Conservation (phyloP, 2,113 vertebrate genomes). For the Takifugu bimaculatus region DNA sequence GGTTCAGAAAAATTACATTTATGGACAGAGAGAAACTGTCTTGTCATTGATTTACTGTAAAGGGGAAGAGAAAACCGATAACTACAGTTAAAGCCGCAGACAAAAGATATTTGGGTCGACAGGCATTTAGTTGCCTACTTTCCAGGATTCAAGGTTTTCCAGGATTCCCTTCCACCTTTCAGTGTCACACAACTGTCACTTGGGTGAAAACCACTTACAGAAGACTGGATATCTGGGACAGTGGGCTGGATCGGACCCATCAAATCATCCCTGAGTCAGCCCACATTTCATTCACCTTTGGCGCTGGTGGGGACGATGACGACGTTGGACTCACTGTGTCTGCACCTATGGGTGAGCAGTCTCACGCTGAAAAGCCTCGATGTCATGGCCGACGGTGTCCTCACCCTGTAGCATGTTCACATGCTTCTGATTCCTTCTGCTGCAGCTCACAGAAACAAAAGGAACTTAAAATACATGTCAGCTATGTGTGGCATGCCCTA, state of each 20-base stretch:
- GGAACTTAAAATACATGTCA: neutral
- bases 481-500: neutral
- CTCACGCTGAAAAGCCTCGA: conserved; percentile 1
- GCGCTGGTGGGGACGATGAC: neutral
- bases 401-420: neutral
- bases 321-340: conserved; percentile 8
- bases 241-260: neutral
- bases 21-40: no score
- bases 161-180: neutral
- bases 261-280: neutral
- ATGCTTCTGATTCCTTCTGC: conserved; percentile 31
- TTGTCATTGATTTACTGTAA: no score
- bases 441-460: conserved; percentile 11
- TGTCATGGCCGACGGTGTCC: neutral
- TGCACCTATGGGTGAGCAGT: conserved; percentile 3
- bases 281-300: neutral
- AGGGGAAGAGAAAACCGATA: no score
- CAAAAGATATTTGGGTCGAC: no score
- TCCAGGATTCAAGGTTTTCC: neutral
- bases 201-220: neutral
- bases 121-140: no score
- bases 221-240: neutral
- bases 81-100: no score
- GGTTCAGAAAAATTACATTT: no score
- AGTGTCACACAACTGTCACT: neutral